Evolutionary conservation across 2,888 invertebrate genomes (phyloP), one percentile per base, ranked within the genome.

Genomic region (Drosophila percnosoma): DNA sequence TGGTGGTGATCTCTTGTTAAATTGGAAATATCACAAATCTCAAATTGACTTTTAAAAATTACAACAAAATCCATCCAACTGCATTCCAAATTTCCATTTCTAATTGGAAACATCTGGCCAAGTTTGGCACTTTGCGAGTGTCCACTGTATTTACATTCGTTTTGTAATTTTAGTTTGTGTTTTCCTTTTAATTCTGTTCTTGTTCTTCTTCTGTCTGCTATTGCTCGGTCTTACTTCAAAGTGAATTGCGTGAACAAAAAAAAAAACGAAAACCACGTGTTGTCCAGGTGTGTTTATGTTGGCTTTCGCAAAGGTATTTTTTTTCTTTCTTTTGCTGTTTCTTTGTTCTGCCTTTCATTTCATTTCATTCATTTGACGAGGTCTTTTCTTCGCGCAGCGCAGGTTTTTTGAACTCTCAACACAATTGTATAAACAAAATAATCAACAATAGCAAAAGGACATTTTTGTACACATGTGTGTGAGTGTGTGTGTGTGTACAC

Each of bases 231-330:
- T 70, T 80, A 87, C 87, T 87, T 85, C 81, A 85, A 87, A 87
- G 86, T 66, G n/a, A 77, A 73, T 70, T 74, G 67, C 68, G 67
- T 74, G 61, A 60, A 57, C 52, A 69, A 66, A 61, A 53, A 34
- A 33, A 15, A 33, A 34, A 31, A 33, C 61, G 58, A 70, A 57
- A 59, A 85, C 84, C 84, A 85, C 84, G 84, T 85, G 84, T 85
- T 85, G 83, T 83, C 87, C 84, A 85, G 87, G 84, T 85, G 84
- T 83, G 84, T 83, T 85, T 87, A 77, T 83, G 66, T 87, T 80
- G 79, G 75, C 79, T 53, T 68, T 51, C 36, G 59, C 49, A 15
- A 55, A 72, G 48, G 64, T 72, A 58, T 64, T 61, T 58, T 65
- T 27, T 51, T 53, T 55, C 52, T 34, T 29, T 38, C 31, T 45